Percentiles rank a stretch among this genome's conserved stretches.
phyloP scores from a whole-genome alignment of 2,888 invertebrate species.

The Invenusta paracnida region DNA sequence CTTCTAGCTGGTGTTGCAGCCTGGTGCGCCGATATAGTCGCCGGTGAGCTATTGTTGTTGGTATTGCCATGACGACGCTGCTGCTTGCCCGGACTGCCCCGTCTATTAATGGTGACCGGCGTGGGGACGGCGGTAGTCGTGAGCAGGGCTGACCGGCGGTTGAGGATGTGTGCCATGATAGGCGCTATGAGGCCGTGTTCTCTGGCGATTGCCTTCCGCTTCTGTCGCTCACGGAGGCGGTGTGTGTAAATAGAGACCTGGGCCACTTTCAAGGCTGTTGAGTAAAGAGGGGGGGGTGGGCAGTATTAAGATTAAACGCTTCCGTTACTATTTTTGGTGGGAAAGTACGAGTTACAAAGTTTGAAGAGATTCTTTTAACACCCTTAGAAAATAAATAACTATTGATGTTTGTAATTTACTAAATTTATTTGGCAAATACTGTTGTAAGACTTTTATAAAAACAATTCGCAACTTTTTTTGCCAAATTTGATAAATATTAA shows the following conservation, averaged over 20 bases:
- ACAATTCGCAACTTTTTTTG: too few species aligned
- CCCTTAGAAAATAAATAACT: too few species aligned
- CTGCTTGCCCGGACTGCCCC: background rate
- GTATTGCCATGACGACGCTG: background rate
- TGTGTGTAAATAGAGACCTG: slow-evolving; percentile 39
- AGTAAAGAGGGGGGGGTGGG: background rate
- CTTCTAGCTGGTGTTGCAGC: background rate
- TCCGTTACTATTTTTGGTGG: background rate
- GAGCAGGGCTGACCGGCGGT: background rate
- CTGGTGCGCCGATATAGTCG: too few species aligned
- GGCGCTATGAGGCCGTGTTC: slow-evolving; percentile 40
- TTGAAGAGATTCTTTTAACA: too few species aligned
- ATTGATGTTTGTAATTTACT: too few species aligned
- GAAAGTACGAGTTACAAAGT: too few species aligned
- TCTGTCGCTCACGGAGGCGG: slow-evolving; percentile 40
- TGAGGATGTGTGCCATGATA: slow-evolving; percentile 36
- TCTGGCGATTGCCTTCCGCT: slow-evolving; percentile 34
- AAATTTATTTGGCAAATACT: too few species aligned
- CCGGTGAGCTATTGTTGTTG: background rate
- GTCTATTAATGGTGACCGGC: background rate
- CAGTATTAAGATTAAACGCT: background rate
- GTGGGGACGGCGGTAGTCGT: background rate
- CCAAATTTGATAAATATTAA: too few species aligned
- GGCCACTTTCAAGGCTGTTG: slow-evolving; percentile 35
- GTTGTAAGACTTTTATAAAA: too few species aligned